Percentiles rank a stretch among this genome's conserved stretches.
These are phyloP conservation scores for Caenorhabditis doughertyi DNA, from an alignment of 2,888 invertebrate genomes.

Conservation along the genomic window DNA sequence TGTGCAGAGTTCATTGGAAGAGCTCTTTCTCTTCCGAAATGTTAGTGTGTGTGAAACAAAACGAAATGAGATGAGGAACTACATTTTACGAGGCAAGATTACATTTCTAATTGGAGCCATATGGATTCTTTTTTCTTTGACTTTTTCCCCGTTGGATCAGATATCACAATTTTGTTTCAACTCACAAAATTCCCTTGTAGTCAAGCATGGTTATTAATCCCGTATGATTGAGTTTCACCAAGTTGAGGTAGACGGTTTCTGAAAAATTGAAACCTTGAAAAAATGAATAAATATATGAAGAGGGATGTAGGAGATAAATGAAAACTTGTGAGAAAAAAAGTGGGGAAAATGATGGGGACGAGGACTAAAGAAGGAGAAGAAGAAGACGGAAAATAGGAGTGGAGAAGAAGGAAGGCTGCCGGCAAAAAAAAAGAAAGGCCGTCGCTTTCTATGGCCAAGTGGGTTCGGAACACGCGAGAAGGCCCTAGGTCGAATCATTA, in stretches of 20 bases:
- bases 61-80: slow-evolving; percentile 44
- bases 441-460: slow-evolving; percentile 44
- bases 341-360: slow-evolving; percentile 23
- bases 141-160: background rate
- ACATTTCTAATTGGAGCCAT: slow-evolving; percentile 61
- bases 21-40: slow-evolving; percentile 4
- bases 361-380: slow-evolving; percentile 6
- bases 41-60: slow-evolving; percentile 27
- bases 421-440: slow-evolving; percentile 27
- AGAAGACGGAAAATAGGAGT: background rate
- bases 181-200: slow-evolving; percentile 60
- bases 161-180: slow-evolving; percentile 6
- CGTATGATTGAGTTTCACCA: slow-evolving; percentile 59
- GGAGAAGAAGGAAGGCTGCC: background rate
- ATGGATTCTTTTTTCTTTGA: slow-evolving; percentile 10
- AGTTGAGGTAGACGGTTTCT: slow-evolving; percentile 58
- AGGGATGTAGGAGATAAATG: background rate
- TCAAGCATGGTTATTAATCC: slow-evolving; percentile 55
- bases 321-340: background rate
- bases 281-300: background rate
- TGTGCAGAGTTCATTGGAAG: background rate
- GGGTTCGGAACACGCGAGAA: slow-evolving; percentile 40
- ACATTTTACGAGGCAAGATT: slow-evolving; percentile 49
- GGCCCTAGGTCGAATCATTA: slow-evolving; percentile 36
- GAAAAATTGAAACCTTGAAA: slow-evolving; percentile 16